phyloP scores from a whole-genome alignment of 2,888 invertebrate species.

The Erynnis tages region DNA sequence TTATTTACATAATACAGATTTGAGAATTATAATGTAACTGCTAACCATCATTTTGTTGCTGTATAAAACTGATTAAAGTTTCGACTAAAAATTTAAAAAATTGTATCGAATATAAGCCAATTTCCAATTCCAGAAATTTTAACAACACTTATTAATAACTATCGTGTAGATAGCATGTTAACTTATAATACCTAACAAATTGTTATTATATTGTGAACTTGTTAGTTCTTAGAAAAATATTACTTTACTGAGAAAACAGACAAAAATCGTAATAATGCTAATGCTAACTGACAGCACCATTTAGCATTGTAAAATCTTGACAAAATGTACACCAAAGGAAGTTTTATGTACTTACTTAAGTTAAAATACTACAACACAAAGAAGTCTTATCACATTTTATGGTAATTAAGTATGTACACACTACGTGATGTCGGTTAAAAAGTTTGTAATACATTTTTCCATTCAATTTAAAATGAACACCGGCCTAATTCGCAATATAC shows the following conservation, averaged over 20 bases:
- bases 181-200: conserved; percentile 14
- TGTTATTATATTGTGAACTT: conserved; percentile 17
- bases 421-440: conserved; percentile 35
- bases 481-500: conserved; percentile 35
- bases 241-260: conserved; percentile 31
- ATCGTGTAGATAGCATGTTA: conserved; percentile 20
- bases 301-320: conserved; percentile 41
- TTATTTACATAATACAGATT: conserved; percentile 72
- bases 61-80: not conserved
- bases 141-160: conserved; percentile 4
- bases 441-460: conserved; percentile 25
- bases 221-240: conserved; percentile 23
- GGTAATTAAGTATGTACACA: conserved; percentile 48
- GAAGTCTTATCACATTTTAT: conserved; percentile 58
- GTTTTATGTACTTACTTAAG: conserved; percentile 37
- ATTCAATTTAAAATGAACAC: conserved; percentile 29
- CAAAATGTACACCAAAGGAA: conserved; percentile 41
- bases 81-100: not conserved
- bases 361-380: conserved; percentile 44
- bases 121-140: conserved; percentile 3
- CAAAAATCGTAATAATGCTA: conserved; percentile 37
- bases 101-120: conserved; percentile 3
- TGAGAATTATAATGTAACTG: conserved; percentile 51
- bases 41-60: too few relatives aligned
- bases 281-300: conserved; percentile 48